phyloP scores from a whole-genome alignment of 64 coral and sea anemone species.

The Platygyra sinensis region DNA sequence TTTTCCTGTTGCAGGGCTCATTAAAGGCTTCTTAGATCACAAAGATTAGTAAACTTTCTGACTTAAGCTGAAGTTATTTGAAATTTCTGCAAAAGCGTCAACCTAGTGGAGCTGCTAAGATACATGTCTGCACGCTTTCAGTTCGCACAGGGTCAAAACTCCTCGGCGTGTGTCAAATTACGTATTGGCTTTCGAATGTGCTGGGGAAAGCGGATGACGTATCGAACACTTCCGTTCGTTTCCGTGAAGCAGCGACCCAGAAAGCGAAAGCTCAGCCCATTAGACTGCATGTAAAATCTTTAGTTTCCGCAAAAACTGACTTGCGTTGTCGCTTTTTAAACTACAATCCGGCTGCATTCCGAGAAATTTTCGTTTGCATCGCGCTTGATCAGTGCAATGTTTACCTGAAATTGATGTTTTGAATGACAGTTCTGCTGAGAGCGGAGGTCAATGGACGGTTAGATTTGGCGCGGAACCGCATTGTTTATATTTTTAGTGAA shows the following conservation, averaged over 20 bases:
- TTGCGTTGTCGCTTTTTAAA: not conserved
- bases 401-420: not conserved
- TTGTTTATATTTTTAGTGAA: slow-evolving; percentile 54
- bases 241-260: not conserved
- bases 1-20: not conserved
- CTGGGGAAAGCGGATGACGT: slow-evolving; percentile 39
- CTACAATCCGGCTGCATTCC: slow-evolving; percentile 10
- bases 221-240: slow-evolving; percentile 21
- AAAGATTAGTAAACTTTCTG: not conserved
- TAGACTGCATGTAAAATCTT: slow-evolving; percentile 6
- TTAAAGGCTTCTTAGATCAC: not conserved
- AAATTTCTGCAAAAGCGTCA: not conserved
- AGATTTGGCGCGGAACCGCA: slow-evolving; percentile 42
- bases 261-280: slow-evolving; percentile 34
- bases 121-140: slow-evolving; percentile 19
- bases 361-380: not conserved
- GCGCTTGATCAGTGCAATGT: slow-evolving; percentile 13
- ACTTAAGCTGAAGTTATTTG: not conserved
- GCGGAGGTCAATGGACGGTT: slow-evolving; percentile 1
- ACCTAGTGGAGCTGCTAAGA: not conserved
- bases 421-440: not conserved
- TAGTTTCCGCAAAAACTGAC: not conserved
- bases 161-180: slow-evolving; percentile 24
- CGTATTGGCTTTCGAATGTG: slow-evolving; percentile 51
- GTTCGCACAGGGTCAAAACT: slow-evolving; percentile 19